Conservation (phyloP, 2,888 invertebrate species). For the Stenurella melanura region DNA sequence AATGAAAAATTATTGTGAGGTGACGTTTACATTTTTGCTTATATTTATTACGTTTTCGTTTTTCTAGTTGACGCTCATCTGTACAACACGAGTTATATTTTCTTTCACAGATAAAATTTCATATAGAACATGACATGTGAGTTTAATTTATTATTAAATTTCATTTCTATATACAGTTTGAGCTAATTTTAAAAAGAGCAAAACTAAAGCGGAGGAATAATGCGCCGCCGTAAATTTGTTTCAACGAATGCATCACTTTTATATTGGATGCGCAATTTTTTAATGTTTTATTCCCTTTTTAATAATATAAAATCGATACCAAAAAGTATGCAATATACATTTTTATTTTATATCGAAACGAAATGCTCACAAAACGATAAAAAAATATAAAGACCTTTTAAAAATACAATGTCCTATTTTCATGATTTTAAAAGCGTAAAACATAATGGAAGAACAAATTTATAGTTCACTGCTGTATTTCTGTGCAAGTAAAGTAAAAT, state of each 20-base stretch:
- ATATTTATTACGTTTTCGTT: constrained; percentile 62
- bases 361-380: constrained; percentile 49
- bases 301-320: constrained; percentile 52
- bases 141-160: constrained; percentile 66
- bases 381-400: constrained; percentile 54
- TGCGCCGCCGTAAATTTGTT: constrained; percentile 55
- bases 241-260: constrained; percentile 61
- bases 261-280: constrained; percentile 58
- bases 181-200: constrained; percentile 63
- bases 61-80: constrained; percentile 47
- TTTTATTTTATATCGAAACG: constrained; percentile 51
- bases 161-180: constrained; percentile 64
- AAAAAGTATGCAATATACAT: constrained; percentile 47
- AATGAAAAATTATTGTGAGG: constrained; percentile 67
- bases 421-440: constrained; percentile 48
- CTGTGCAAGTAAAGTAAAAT: constrained; percentile 18
- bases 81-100: constrained; percentile 47
- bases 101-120: constrained; percentile 59
- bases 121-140: constrained; percentile 60
- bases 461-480: constrained; percentile 25
- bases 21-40: constrained; percentile 63
- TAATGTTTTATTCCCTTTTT: constrained; percentile 50
- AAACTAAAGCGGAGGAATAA: constrained; percentile 54
- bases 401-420: constrained; percentile 53
- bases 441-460: constrained; percentile 35